These are phyloP conservation scores for Lytechinus pictus DNA, from an alignment of 35 echinoderm and acorn worm genomes.

Conservation along the genomic window DNA sequence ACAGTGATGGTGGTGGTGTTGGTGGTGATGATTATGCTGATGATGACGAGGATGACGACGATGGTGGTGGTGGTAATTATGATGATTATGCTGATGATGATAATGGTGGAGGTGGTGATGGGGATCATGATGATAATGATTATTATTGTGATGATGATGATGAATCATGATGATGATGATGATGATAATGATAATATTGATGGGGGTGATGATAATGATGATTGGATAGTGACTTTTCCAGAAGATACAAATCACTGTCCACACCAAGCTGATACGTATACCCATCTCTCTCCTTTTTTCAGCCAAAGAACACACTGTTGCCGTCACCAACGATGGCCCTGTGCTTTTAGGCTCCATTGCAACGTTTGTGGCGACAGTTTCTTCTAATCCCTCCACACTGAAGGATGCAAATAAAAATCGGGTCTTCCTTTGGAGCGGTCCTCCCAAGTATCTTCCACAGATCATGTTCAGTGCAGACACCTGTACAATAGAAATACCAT, in stretches of 20 bases:
- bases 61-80: too few species aligned
- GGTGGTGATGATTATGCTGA: too few species aligned
- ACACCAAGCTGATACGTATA: not conserved
- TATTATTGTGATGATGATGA: too few species aligned
- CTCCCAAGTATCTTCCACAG: not conserved
- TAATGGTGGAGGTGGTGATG: too few species aligned
- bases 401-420: not conserved
- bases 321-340: not conserved
- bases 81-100: too few species aligned
- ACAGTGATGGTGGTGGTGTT: too few species aligned
- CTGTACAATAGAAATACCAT: not conserved
- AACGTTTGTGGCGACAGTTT: not conserved
- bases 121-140: too few species aligned
- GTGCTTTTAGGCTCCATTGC: not conserved
- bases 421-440: not conserved
- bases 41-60: too few species aligned
- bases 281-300: not conserved
- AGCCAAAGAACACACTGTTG: not conserved
- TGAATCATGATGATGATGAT: too few species aligned
- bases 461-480: not conserved
- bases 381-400: not conserved
- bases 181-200: too few species aligned
- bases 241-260: not conserved
- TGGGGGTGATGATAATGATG: too few species aligned
- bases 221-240: too few species aligned